Conservation (phyloP, 2,888 invertebrate genomes). For the Tupiocoris notatus region DNA sequence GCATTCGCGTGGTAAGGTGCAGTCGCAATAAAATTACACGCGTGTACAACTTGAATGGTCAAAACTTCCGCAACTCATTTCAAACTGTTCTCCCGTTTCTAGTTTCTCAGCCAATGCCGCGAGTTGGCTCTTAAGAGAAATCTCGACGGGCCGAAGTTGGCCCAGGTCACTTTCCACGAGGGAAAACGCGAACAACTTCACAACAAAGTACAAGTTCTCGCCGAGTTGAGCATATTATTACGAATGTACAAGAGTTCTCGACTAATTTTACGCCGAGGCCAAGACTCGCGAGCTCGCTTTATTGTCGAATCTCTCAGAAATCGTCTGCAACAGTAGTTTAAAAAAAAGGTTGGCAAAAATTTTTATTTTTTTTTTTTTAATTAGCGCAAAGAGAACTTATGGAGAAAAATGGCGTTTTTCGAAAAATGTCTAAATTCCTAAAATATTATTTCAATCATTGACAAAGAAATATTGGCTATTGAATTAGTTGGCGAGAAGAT, state of each 20-base stretch:
- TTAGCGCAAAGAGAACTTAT: too few relatives aligned
- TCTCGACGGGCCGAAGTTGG: background rate
- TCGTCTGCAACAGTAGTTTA: too few relatives aligned
- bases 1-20: background rate
- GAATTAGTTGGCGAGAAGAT: too few relatives aligned
- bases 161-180: background rate
- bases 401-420: too few relatives aligned
- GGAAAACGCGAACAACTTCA: background rate
- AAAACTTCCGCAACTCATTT: background rate
- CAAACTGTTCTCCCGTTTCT: background rate
- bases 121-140: background rate
- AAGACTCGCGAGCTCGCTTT: background rate
- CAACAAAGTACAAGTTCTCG: background rate
- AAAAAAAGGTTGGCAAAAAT: too few relatives aligned
- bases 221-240: background rate
- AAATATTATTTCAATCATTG: too few relatives aligned
- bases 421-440: too few relatives aligned
- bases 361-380: too few relatives aligned
- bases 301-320: too few relatives aligned
- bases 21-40: background rate
- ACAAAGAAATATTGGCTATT: too few relatives aligned
- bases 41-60: background rate
- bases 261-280: background rate
- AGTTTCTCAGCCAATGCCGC: background rate
- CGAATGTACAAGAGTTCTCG: background rate